phyloP scores from a whole-genome alignment of 2,888 invertebrate species.

The Flexamia atlantica region DNA sequence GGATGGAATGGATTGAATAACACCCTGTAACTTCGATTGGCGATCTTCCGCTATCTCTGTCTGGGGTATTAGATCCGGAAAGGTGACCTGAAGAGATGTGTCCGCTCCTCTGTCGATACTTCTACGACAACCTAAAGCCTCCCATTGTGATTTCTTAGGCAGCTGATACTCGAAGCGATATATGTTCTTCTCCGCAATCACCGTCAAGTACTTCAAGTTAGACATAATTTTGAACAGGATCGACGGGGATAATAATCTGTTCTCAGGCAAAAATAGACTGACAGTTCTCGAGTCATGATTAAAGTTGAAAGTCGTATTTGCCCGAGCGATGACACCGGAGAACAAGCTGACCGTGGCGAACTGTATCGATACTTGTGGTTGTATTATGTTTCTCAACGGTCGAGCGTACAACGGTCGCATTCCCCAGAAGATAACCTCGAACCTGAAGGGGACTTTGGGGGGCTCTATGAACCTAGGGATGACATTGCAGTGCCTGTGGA shows the following conservation, averaged over 20 bases:
- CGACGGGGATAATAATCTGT: conserved; percentile 7
- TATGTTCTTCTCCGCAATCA: conserved; percentile 3
- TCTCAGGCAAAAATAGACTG: not conserved
- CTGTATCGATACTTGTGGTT: conserved; percentile 71
- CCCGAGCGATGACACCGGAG: conserved; percentile 75
- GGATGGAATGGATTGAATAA: not conserved
- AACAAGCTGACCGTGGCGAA: conserved; percentile 74
- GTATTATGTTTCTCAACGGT: conserved; percentile 74
- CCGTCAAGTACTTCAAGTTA: conserved; percentile 6
- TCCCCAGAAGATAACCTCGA: conserved; percentile 81
- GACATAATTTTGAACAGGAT: not conserved
- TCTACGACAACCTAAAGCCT: not conserved
- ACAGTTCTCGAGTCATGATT: conserved; percentile 72
- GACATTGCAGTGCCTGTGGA: conserved; percentile 6
- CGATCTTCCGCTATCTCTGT: not conserved
- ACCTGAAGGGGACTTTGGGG: conserved; percentile 73
- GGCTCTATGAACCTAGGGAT: conserved; percentile 27
- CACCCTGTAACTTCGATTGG: not conserved
- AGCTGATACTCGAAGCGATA: not conserved
- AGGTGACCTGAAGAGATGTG: not conserved
- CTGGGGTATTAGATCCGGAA: conserved; percentile 5
- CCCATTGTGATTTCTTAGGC: conserved; percentile 21
- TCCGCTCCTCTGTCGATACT: not conserved
- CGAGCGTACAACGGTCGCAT: conserved; percentile 74
- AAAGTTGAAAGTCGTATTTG: conserved; percentile 77